Conservation (phyloP, 2,797 vertebrate genomes). For the Antennarius maculatus region DNA sequence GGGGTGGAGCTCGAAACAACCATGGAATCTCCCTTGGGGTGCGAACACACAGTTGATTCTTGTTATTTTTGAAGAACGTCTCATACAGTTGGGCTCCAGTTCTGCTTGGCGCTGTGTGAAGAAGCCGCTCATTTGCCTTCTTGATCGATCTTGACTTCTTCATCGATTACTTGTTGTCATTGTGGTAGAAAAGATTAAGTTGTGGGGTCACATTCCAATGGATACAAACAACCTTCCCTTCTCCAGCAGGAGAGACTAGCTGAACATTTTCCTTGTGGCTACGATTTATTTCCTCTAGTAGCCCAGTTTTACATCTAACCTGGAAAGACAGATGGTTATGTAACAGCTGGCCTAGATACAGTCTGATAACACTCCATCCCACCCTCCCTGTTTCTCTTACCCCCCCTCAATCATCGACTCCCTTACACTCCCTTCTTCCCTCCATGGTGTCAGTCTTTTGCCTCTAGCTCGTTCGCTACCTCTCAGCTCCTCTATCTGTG, state of each 20-base stretch:
- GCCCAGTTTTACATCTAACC: constrained; percentile 69
- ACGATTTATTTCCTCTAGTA: constrained; percentile 56
- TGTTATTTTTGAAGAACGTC: constrained; percentile 37
- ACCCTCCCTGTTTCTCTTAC: constrained; percentile 36
- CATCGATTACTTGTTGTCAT: constrained; percentile 4
- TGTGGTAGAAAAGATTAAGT: constrained; percentile 8
- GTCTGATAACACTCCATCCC: constrained; percentile 57
- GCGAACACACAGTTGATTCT: constrained; percentile 60
- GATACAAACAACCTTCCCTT: not conserved
- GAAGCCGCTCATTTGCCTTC: constrained; percentile 19
- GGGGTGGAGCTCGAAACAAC: constrained; percentile 55
- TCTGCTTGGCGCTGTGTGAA: constrained; percentile 12
- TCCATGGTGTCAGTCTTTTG: constrained; percentile 34
- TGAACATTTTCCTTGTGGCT: constrained; percentile 50
- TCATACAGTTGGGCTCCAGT: not conserved
- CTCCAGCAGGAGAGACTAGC: constrained; percentile 19
- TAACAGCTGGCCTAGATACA: constrained; percentile 76
- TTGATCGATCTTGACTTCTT: not conserved
- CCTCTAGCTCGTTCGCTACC: constrained; percentile 12
- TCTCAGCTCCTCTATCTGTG: constrained; percentile 47
- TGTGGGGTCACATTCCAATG: constrained; percentile 3
- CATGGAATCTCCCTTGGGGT: constrained; percentile 57
- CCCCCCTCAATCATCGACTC: constrained; percentile 39
- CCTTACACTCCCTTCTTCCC: constrained; percentile 31
- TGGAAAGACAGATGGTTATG: constrained; percentile 74